Base-by-base conservation (phyloP, 1,140 invertebrate species). In the Elysia chlorotica region DNA sequence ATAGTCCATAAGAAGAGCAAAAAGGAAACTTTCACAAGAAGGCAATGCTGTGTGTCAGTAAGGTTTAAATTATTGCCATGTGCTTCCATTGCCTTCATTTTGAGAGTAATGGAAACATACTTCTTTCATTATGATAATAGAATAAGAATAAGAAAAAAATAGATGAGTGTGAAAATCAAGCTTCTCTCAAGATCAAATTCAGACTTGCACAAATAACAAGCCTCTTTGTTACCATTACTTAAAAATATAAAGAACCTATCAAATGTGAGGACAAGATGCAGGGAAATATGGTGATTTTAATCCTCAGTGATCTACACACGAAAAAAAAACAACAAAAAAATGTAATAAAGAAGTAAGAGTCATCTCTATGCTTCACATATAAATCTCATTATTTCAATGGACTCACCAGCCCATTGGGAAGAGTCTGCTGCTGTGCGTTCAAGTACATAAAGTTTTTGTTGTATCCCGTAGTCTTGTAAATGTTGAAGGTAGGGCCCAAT, bases 401-500 rank as follows among this genome's bases (percentile, higher is more conserved):
- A 86, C 88, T 90, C 86, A 96, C 93, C 89, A 96, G 83, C 74
- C 96, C 95, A 89, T 97, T 97, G 3, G 95, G 95, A 89, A 97
- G 90, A 0, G 95, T 96, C 86, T 95, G 92, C 78, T 96, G 94
- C 81, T 95, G 91, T 70, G 93, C 88, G 88, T 97, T 97, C 38
- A 97, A 89, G 88, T 97, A 97, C 85, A 95, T 93, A 88, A 92
- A 97, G 83, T 97, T 93, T 76, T 93, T 90, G 87, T 97, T 97
- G 85, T 93, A 96, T 0, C 91, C 91, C 0, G 94, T 94, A 0
- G 93, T 85, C 0, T 88, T 89, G 82, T 94, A 97, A 1, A 93
- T 89, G 30, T 92, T 87, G 90, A 95, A 94, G 57, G 91, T 89
- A 23, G 95, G 95, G 41, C 91, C 89, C 37, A 96, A 87, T 25